Evolutionary conservation across 1,140 invertebrate species (phyloP), one percentile per base, ranked within the genome.

Genomic region (Contarinia nasturtii): DNA sequence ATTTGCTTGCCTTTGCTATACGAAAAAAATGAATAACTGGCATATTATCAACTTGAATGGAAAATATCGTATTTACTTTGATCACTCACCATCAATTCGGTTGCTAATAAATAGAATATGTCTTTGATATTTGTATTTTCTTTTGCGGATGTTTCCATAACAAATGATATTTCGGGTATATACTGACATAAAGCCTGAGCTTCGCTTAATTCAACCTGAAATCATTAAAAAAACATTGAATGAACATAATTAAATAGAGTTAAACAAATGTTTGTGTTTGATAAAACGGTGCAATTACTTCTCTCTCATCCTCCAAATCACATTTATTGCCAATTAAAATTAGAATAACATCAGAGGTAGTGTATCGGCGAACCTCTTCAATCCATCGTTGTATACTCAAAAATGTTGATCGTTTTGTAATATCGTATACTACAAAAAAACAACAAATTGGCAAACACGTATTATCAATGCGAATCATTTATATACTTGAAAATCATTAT

Each of bases 111-210:
- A 48, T 85, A 74, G 67, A 94, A 94, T 51, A 86, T 83, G 54
- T 89, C 82, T 63, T 93, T 89, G 50, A 94, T 81, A 67, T 93
- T 93, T 38, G 83, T 88, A 56, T 92, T 89, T 56, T 87, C 85
- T 68, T 93, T 93, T 44, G 89, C 90, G 51, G 87, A 92, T 8
- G 89, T 88, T 69, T 94, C 89, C 65, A 93, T 71, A 12, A 86
- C 76, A 61, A 80, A 79, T 57, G 86, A 72, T 36, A 88, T 80
- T 67, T 87, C 83, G 37, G 82, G 82, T 56, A 86, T 75, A 64
- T 85, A 83, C 55, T 86, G 76, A 57, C 84, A 80, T 64, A 90
- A 77, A 36, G 78, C 76, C 59, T 85, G 77, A 5, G 86, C 86
- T 67, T 92, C 86, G 51, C 76, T 76, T 52, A 77, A 76, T 56